phyloP scores from a whole-genome alignment of 2,797 vertebrate species.

The Adelosebastes latens region DNA sequence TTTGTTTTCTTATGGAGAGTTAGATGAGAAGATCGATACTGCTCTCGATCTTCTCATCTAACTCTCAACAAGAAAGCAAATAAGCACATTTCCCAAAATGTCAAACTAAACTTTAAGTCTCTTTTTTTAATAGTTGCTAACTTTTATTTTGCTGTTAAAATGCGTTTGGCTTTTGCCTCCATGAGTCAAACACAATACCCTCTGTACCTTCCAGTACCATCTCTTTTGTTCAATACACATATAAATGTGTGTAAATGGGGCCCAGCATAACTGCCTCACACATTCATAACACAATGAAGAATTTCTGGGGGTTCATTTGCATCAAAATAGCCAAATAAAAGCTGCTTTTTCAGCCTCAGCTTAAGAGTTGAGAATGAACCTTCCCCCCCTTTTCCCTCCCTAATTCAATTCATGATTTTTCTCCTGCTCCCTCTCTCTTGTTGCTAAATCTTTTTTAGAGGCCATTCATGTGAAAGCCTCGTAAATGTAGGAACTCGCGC shows the following conservation, averaged over 20 bases:
- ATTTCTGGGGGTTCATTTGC: conserved; percentile 56
- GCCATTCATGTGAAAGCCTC: conserved; percentile 60
- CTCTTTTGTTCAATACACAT: background rate
- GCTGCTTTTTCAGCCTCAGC: conserved; percentile 56
- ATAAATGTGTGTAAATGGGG: conserved; percentile 23
- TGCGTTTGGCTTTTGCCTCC: background rate
- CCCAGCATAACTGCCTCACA: conserved; percentile 36
- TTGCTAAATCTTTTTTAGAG: conserved; percentile 33
- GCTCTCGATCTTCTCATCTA: background rate
- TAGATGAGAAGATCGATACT: background rate
- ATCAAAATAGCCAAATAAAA: conserved; percentile 73
- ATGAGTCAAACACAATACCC: background rate
- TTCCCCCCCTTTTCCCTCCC: conserved; percentile 32
- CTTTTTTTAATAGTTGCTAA: background rate
- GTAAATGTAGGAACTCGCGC: conserved; percentile 53
- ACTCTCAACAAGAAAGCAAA: background rate
- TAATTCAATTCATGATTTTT: conserved; percentile 73
- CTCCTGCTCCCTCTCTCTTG: conserved; percentile 18
- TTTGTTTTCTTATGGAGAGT: background rate
- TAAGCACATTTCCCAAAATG: background rate
- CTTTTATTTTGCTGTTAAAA: background rate
- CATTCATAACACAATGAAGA: conserved; percentile 52
- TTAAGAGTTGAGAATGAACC: conserved; percentile 62
- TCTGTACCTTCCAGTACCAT: background rate
- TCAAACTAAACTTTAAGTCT: background rate